phyloP scores from a whole-genome alignment of 30 jellyfish, hydroid and myxozoan species.

The Hydractinia echinata region DNA sequence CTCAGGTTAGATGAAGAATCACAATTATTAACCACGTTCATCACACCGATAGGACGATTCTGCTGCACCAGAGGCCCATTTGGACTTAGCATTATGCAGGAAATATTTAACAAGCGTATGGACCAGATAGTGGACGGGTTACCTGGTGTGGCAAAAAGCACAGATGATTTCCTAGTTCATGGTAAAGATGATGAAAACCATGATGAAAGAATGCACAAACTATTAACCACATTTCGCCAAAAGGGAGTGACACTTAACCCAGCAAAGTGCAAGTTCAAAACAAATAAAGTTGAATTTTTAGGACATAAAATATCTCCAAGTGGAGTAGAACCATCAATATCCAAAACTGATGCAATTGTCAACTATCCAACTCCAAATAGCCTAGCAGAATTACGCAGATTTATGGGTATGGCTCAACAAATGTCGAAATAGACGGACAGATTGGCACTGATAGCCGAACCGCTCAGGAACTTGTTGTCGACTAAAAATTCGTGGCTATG shows the following conservation, averaged over 20 bases:
- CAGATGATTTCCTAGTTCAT: conserved; percentile 32
- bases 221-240: conserved; percentile 14
- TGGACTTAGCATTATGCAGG: conserved; percentile 35
- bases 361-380: neutral
- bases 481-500: neutral
- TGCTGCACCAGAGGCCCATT: conserved; percentile 36
- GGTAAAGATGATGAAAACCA: conserved; percentile 29
- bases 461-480: neutral
- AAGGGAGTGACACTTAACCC: conserved; percentile 23
- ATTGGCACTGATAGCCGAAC: neutral
- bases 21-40: conserved; percentile 43
- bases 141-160: conserved; percentile 22
- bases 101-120: conserved; percentile 18
- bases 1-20: conserved; percentile 10
- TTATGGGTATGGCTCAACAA: neutral
- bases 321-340: neutral
- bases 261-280: conserved; percentile 35
- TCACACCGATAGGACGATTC: conserved; percentile 48
- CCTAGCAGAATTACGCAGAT: neutral
- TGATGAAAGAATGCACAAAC: conserved; percentile 14
- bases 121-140: conserved; percentile 10
- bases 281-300: conserved; percentile 31
- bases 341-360: neutral
- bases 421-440: neutral
- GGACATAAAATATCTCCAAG: neutral